Base-by-base conservation (phyloP, 2,888 invertebrate genomes). In the Diarsia dahlii region DNA sequence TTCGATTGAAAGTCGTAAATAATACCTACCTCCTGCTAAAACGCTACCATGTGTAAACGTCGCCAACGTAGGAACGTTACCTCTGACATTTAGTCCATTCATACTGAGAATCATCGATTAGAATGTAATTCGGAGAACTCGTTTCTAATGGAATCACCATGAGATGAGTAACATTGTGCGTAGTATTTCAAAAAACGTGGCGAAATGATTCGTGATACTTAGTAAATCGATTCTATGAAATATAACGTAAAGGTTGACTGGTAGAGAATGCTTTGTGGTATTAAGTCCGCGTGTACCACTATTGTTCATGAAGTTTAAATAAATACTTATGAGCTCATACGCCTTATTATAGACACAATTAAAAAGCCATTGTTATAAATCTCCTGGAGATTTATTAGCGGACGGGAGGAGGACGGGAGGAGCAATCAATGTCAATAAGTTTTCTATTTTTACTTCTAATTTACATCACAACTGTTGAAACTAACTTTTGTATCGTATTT, bases 51-150 rank as follows among this genome's bases (percentile, higher is more conserved):
- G 10, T 58, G 69, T 54, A 28, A 80, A 71, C 58, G 23, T 50
- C 39, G 45, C 28, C 23, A 66, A 54, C 4, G 39, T 67, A 75
- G 64, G 64, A 48, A 76, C 66, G 58, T 74, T n/a, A 82, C 81
- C 78, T 77, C 65, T 80, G 80, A 70, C 84, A 79, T 87, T 82
- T 72, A 58, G 60, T 63, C 73, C 78, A 88, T 81, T 88, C 81
- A 80, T 77, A 79, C 68, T 20, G 52, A 74, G 78, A 82, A 82
- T 60, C 68, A 65, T 48, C 63, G 77, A 84, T 87, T 85, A 80
- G 86, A 85, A 85, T 80, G 84, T 84, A 68, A 73, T 87, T 82
- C 86, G 20, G 28, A 80, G 87, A 88, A 87, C 75, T 69, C 52
- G 78, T 78, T 80, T 81, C 64, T 67, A 82, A 87, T 84, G 72